Evolutionary conservation across 1,140 invertebrate genomes (phyloP), one percentile per base, ranked within the genome.

Genomic region (Paralvinella palmiformis): DNA sequence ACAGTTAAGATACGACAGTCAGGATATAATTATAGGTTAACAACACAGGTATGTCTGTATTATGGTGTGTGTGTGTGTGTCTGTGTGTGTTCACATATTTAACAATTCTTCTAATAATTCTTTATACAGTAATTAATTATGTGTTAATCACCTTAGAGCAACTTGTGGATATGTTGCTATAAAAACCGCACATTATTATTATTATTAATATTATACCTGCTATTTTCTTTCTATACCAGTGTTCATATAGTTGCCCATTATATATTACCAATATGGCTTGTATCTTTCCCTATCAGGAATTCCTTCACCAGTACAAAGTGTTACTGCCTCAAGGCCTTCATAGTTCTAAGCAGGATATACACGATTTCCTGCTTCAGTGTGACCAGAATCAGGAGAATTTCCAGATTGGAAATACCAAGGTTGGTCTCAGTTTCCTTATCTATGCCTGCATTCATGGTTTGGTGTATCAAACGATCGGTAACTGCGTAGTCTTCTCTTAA

Each of bases 1-100:
- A 98, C 94, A 0, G 94, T 98, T 0, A 83, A 94, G 71, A 97
- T 98, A 58, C 82, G 94, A 55, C 92, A 95, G 76, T 93, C 93
- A 7, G 94, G 94, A 1, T 98, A 96, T 81, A 95, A 94, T 75
- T 93, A 96, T 48, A 83, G 94, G 35, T 83, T 96, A 15, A 89
- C 90, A 82, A 83, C 62, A 73, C 66, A 41, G 37, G n/a, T 41
- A 13, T 13, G 37, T 41, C n/a, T 41, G 37, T 41, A 41, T 41
- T 41, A 41, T 41, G 37, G 37, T 13, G n/a, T 13, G n/a, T n/a
- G n/a, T n/a, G n/a, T n/a, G n/a, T n/a, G n/a, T n/a, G n/a, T n/a
- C n/a, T n/a, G n/a, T n/a, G n/a, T n/a, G n/a, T n/a, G n/a, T n/a
- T n/a, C n/a, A n/a, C n/a, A n/a, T n/a, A n/a, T n/a, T n/a, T n/a